A percentile compares a stretch with the other conserved stretches of the same genome.
phyloP scores from a whole-genome alignment of 2,888 invertebrate species.

The Tetragonisca angustula region DNA sequence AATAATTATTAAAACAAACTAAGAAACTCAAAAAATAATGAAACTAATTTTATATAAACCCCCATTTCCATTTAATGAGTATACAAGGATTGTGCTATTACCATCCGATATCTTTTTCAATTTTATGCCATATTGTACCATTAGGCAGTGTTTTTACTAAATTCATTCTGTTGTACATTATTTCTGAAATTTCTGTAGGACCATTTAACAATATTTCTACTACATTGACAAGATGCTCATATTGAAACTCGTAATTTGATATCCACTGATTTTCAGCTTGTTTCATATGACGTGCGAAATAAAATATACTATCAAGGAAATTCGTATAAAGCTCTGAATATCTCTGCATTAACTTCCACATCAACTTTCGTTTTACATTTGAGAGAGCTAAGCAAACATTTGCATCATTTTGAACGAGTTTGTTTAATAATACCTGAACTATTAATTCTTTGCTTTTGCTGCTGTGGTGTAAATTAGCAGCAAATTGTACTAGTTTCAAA shows the following conservation, averaged over 20 bases:
- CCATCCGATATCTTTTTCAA: constrained; percentile 76
- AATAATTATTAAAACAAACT: not conserved
- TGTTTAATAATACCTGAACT: constrained; percentile 66
- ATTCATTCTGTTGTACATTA: constrained; percentile 84
- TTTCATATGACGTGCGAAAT: constrained; percentile 84
- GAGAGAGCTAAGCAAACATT: constrained; percentile 78
- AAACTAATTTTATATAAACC: constrained; percentile 11
- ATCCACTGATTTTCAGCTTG: constrained; percentile 80
- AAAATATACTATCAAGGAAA: constrained; percentile 84
- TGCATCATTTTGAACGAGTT: constrained; percentile 69
- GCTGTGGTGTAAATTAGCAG: constrained; percentile 66
- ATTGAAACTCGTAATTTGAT: constrained; percentile 84
- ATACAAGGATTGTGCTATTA: constrained; percentile 56
- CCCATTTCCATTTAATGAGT: constrained; percentile 10
- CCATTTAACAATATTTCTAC: constrained; percentile 84
- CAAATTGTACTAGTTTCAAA: constrained; percentile 79
- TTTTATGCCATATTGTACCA: constrained; percentile 75
- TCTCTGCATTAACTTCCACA: constrained; percentile 79
- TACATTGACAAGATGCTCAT: constrained; percentile 84
- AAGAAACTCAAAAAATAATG: not conserved
- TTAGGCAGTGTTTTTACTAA: constrained; percentile 81
- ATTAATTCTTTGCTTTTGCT: constrained; percentile 70
- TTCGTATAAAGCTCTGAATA: constrained; percentile 81
- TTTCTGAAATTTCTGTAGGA: constrained; percentile 81
- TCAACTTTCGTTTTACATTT: constrained; percentile 74